A percentile compares a stretch with the other conserved stretches of the same genome.
These are phyloP conservation scores for Agonopterix subpropinquella DNA, from an alignment of 2,888 invertebrate genomes.

Conservation along the genomic window DNA sequence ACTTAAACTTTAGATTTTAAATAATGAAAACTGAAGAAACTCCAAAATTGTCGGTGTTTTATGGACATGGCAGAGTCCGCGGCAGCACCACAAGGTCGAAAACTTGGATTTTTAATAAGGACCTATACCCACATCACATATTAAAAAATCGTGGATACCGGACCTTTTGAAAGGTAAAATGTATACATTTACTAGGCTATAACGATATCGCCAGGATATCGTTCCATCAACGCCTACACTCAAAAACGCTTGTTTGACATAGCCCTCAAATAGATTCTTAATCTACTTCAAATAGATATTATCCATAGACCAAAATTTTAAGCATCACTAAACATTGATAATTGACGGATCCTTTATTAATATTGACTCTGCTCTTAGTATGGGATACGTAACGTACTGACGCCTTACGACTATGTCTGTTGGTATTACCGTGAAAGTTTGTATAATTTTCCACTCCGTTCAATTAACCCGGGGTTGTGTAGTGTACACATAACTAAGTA, in stretches of 20 bases:
- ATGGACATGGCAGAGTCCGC: too few species aligned
- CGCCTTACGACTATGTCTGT: slow-evolving; percentile 34
- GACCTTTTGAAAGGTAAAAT: too few species aligned
- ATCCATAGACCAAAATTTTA: slow-evolving; percentile 42
- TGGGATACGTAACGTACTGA: slow-evolving; percentile 11
- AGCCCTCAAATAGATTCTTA: background rate
- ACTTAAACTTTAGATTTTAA: too few species aligned
- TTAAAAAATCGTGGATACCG: too few species aligned
- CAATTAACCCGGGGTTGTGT: slow-evolving; percentile 35
- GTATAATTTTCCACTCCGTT: slow-evolving; percentile 44
- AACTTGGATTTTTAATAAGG: too few species aligned
- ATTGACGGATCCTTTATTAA: slow-evolving; percentile 67
- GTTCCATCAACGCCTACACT: too few species aligned
- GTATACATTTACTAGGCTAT: too few species aligned
- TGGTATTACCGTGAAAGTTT: slow-evolving; percentile 44
- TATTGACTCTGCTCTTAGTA: slow-evolving; percentile 51
- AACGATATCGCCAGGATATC: too few species aligned
- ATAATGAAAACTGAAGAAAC: too few species aligned
- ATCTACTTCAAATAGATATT: background rate
- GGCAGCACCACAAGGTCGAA: too few species aligned
- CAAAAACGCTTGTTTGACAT: background rate
- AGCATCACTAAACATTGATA: slow-evolving; percentile 63
- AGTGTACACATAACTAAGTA: slow-evolving; percentile 12
- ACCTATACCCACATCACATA: too few species aligned
- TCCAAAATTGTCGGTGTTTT: too few species aligned